These are phyloP conservation scores for Notolabrus celidotus DNA, from an alignment of 2,797 vertebrate genomes.

Conservation along the genomic window DNA sequence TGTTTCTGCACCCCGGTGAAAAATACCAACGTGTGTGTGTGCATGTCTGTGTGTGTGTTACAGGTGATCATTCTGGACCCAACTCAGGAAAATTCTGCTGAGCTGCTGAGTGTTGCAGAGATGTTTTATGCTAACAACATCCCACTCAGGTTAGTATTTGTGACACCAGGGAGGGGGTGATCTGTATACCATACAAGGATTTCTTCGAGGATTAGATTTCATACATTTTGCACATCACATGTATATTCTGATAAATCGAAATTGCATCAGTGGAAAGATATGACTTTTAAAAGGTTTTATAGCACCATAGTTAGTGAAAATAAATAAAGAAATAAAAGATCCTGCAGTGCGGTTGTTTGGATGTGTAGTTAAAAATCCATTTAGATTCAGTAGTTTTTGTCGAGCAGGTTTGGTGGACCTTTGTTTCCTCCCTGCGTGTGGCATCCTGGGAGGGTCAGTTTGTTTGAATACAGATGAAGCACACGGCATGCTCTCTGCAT, in stretches of 20 bases:
- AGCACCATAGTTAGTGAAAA: background rate
- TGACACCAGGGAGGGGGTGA: constrained; percentile 9
- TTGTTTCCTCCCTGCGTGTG: constrained; percentile 44
- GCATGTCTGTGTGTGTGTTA: constrained; percentile 30
- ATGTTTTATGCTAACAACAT: constrained; percentile 99
- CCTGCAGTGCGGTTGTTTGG: background rate
- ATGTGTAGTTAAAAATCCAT: constrained; percentile 39
- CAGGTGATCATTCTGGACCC: constrained; percentile 97
- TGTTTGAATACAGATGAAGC: constrained; percentile 67
- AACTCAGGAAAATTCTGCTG: constrained; percentile 87
- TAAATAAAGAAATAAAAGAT: background rate
- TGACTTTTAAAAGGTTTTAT: no score
- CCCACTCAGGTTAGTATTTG: constrained; percentile 90
- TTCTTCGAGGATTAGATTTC: background rate
- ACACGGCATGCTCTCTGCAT: constrained; percentile 39
- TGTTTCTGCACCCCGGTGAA: background rate
- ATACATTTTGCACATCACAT: background rate
- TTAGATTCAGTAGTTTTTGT: constrained; percentile 53
- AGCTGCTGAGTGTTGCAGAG: constrained; percentile 93
- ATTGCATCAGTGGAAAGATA: background rate
- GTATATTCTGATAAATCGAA: background rate
- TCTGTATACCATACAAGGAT: background rate
- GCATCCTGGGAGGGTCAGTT: constrained; percentile 41
- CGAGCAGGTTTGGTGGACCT: constrained; percentile 43
- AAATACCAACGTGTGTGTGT: constrained; percentile 21